Conservation (phyloP, 2,888 invertebrate genomes). For the Coronaproctus castanopsis region DNA sequence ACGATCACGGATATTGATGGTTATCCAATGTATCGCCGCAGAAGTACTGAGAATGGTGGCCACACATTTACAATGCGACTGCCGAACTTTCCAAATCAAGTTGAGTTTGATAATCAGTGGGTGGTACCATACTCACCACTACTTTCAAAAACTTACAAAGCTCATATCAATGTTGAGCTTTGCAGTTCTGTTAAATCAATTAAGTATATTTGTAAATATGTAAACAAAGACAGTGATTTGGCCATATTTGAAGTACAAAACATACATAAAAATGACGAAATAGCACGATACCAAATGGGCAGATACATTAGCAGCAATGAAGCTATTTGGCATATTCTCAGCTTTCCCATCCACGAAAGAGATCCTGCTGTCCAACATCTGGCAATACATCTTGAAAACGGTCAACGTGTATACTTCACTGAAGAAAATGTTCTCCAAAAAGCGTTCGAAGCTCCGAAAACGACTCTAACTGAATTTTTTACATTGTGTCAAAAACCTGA, state of each 20-base stretch:
- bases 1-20: conserved; percentile 23
- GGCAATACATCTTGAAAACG: conserved; percentile 22
- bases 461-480: conserved; percentile 25
- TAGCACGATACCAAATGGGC: conserved; percentile 19
- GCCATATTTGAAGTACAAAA: conserved; percentile 17
- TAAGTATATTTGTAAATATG: conserved; percentile 26
- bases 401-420: conserved; percentile 19
- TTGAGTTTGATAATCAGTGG: conserved; percentile 18
- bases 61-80: conserved; percentile 17
- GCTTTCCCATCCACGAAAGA: conserved; percentile 23
- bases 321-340: conserved; percentile 19
- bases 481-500: conserved; percentile 22
- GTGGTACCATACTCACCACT: conserved; percentile 18
- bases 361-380: conserved; percentile 21
- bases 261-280: conserved; percentile 19
- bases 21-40: conserved; percentile 22
- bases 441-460: conserved; percentile 17
- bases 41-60: conserved; percentile 13
- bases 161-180: conserved; percentile 26
- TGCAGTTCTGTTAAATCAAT: conserved; percentile 27
- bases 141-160: conserved; percentile 19
- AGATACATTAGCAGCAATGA: conserved; percentile 19
- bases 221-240: conserved; percentile 19
- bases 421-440: conserved; percentile 5
- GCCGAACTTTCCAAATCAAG: conserved; percentile 4